Base-by-base conservation (phyloP, 2,888 invertebrate genomes). In the Xanthorhoe designata region DNA sequence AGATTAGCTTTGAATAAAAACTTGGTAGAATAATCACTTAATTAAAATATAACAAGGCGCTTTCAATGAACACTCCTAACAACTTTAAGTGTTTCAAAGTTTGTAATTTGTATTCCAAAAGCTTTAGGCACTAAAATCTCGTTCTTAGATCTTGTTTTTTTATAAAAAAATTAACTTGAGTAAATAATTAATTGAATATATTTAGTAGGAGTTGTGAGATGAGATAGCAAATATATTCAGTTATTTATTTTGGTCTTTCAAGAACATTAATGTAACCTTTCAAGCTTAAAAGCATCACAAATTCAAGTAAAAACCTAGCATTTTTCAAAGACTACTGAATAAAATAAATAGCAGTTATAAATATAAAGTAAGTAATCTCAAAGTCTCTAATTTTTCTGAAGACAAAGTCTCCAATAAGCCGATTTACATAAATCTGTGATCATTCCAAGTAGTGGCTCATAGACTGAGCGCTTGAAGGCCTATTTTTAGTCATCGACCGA, bases 401-500 rank as follows among this genome's bases (percentile, higher is more conserved):
- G 54, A 59, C 35, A 49, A 63, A 38, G 24, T 6, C 32, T 0
- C 32, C 32, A 32, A 32, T 32, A 29, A 15, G n/a, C n/a, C 49
- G 42, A 38, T 68, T 56, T 57, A 63, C 62, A 66, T 66, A 66
- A 65, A 57, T 68, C 32, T 53, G 17, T 49, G 47, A 72, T 65
- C 49, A 63, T 38, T 55, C 58, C 56, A 52, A 18, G 18, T 51
- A n/a, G 19, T 32, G 52, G 47, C 45, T 24, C n/a, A 13, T 66
- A 56, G 54, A 32, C 57, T 78, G 76, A 78, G 80, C 82, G 50
- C 71, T 66, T 69, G 55, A 74, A 79, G 78, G 82, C 84, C 89
- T 92, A 92, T 91, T 88, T 92, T 90, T 91, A 91, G 88, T 78
- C 72, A 90, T 90, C 90, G 90, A 91, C 88, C 90, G 81, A 42